Evolutionary conservation across 1,140 invertebrate genomes (phyloP).

Genomic region (Drosophila sp.): DNA sequence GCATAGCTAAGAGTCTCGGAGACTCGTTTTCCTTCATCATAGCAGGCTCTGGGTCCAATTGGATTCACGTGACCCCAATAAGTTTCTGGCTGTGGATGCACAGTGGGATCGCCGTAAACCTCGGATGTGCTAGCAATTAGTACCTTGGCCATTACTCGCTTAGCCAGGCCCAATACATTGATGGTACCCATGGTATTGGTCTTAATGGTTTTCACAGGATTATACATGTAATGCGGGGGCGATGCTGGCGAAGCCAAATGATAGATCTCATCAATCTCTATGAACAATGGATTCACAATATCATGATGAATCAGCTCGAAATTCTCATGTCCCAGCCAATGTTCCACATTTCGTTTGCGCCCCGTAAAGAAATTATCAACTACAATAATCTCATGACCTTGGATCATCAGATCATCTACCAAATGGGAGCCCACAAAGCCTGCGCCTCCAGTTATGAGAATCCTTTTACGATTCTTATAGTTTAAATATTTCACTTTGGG

Average conservation of each 20-base stretch:
- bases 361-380: slow-evolving; percentile 99
- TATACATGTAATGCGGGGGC: slow-evolving; percentile 99
- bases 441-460: slow-evolving; percentile 98
- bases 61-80: slow-evolving; percentile 99
- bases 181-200: slow-evolving; percentile 99
- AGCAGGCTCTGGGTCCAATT: slow-evolving; percentile 97
- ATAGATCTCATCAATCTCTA: slow-evolving; percentile 99
- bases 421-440: slow-evolving; percentile 99
- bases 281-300: slow-evolving; percentile 98
- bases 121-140: slow-evolving; percentile 99
- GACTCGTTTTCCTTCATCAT: slow-evolving; percentile 99
- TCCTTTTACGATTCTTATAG: slow-evolving; percentile 94
- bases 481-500: slow-evolving; percentile 95
- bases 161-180: slow-evolving; percentile 98
- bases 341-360: slow-evolving; percentile 97
- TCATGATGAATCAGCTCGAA: slow-evolving; percentile 99
- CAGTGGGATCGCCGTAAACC: slow-evolving; percentile 98
- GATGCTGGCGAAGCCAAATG: slow-evolving; percentile 99
- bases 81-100: slow-evolving; percentile 96
- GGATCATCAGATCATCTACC: slow-evolving; percentile 96
- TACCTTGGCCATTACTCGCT: slow-evolving; percentile 96
- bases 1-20: slow-evolving; percentile 98
- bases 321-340: slow-evolving; percentile 99
- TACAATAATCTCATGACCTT: slow-evolving; percentile 99
- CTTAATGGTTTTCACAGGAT: slow-evolving; percentile 99